Evolutionary conservation across 1,140 invertebrate genomes (phyloP).

Genomic region (Centruroides sculpturatus): DNA sequence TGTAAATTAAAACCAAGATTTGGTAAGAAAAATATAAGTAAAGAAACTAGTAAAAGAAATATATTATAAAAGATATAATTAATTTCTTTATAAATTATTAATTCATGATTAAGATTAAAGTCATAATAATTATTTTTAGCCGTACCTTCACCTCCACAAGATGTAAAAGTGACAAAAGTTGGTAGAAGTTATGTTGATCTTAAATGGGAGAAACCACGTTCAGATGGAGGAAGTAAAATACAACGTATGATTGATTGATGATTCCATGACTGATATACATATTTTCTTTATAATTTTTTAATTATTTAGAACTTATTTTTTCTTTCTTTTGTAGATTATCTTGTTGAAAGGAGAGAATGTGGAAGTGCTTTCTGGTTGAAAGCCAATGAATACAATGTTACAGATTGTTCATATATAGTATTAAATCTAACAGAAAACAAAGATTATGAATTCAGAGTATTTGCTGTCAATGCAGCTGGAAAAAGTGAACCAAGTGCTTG

Average conservation of each 20-base stretch:
- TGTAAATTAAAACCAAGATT: slow-evolving; percentile 14
- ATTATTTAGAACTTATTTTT: no score
- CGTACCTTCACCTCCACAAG: slow-evolving; percentile 47
- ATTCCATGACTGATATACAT: background rate
- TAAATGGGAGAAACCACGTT: slow-evolving; percentile 64
- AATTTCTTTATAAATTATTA: background rate
- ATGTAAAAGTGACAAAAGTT: slow-evolving; percentile 66
- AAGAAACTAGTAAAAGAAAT: no score
- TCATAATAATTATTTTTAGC: slow-evolving; percentile 4
- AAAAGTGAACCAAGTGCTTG: slow-evolving; percentile 11
- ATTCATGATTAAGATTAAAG: background rate
- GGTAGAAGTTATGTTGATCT: slow-evolving; percentile 78
- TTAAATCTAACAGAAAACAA: slow-evolving; percentile 48
- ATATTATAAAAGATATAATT: no score
- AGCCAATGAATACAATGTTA: slow-evolving; percentile 80
- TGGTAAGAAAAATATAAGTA: background rate
- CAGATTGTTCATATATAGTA: slow-evolving; percentile 67
- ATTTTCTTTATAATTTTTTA: no score
- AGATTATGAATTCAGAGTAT: slow-evolving; percentile 20
- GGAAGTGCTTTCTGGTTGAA: slow-evolving; percentile 64
- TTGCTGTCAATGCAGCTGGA: slow-evolving; percentile 17
- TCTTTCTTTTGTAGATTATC: slow-evolving; percentile 7
- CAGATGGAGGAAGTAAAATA: slow-evolving; percentile 51
- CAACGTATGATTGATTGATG: background rate
- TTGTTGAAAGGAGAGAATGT: slow-evolving; percentile 42